A percentile compares a stretch with the other conserved stretches of the same genome.
These are phyloP conservation scores for Drosophila subobscura DNA, from an alignment of 1,140 invertebrate genomes.

Conservation along the genomic window DNA sequence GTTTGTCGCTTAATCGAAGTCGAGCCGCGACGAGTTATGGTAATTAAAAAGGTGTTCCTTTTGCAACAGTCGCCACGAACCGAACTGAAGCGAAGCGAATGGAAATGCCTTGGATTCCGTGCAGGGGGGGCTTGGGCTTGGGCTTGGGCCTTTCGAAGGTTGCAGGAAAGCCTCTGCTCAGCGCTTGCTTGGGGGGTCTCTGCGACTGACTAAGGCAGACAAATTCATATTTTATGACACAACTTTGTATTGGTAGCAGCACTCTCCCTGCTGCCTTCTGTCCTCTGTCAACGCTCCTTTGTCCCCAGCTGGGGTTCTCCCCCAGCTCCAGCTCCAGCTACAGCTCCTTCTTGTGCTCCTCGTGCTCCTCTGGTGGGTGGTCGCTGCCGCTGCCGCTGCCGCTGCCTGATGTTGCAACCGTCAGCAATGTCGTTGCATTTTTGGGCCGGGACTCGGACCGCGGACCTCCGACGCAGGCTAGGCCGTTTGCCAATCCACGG, in stretches of 20 bases:
- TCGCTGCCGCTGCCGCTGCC: conserved; percentile 3
- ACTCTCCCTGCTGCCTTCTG: background rate
- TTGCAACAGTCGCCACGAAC: conserved; percentile 42
- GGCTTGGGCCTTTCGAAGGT: background rate
- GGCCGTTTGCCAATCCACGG: no score
- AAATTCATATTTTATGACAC: conserved; percentile 81
- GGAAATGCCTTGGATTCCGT: conserved; percentile 36
- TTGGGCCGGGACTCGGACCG: conserved; percentile 50
- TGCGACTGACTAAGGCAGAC: conserved; percentile 44
- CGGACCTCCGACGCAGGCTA: no score
- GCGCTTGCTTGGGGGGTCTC: conserved; percentile 59
- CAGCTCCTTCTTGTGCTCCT: conserved; percentile 1
- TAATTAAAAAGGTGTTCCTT: conserved; percentile 82
- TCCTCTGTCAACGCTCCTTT: no score
- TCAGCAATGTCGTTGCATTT: conserved; percentile 46
- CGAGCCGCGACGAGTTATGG: conserved; percentile 75
- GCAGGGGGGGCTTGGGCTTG: background rate
- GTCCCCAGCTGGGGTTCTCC: background rate
- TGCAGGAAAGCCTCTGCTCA: no score
- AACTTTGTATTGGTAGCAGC: conserved; percentile 49
- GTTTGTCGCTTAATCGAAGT: conserved; percentile 77
- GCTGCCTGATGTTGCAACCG: background rate
- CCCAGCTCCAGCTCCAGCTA: background rate
- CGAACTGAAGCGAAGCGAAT: conserved; percentile 3
- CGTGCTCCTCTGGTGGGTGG: conserved; percentile 20